These are phyloP conservation scores for Gambelia wislizenii DNA, from an alignment of 2,797 vertebrate genomes.

Conservation along the genomic window DNA sequence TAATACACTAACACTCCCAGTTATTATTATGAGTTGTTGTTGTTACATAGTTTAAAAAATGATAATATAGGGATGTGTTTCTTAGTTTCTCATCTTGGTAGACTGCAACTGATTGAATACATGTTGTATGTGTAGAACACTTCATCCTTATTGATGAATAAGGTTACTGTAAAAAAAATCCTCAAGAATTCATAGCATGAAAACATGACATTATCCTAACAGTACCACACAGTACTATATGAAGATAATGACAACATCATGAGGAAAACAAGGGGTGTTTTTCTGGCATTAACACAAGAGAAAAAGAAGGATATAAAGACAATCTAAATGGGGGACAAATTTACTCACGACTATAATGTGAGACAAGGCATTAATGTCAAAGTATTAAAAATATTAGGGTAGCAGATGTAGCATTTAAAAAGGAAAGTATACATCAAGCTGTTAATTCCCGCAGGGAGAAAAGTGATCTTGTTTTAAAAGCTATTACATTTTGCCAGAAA, in stretches of 20 bases:
- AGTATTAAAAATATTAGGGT: neutral
- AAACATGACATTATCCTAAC: neutral
- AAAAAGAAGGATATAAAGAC: neutral
- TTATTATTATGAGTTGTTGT: too few species aligned
- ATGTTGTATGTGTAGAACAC: neutral
- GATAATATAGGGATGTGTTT: neutral
- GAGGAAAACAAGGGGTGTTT: neutral
- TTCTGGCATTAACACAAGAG: neutral
- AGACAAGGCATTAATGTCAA: constrained; percentile 8
- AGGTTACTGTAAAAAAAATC: neutral
- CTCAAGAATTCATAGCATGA: neutral
- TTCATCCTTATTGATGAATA: neutral
- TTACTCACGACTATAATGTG: neutral
- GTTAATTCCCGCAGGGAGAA: constrained; percentile 17
- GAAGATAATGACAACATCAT: neutral
- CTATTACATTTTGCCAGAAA: constrained; percentile 39
- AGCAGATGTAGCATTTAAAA: constrained; percentile 39
- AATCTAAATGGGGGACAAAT: neutral
- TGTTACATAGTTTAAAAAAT: neutral
- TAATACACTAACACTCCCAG: neutral
- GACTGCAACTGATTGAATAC: neutral
- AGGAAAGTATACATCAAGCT: constrained; percentile 43
- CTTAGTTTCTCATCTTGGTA: neutral
- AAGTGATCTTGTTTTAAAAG: constrained; percentile 36
- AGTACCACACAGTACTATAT: neutral